Base-by-base conservation (phyloP, 2,797 vertebrate species). In the Dicrostonyx torquatus region DNA sequence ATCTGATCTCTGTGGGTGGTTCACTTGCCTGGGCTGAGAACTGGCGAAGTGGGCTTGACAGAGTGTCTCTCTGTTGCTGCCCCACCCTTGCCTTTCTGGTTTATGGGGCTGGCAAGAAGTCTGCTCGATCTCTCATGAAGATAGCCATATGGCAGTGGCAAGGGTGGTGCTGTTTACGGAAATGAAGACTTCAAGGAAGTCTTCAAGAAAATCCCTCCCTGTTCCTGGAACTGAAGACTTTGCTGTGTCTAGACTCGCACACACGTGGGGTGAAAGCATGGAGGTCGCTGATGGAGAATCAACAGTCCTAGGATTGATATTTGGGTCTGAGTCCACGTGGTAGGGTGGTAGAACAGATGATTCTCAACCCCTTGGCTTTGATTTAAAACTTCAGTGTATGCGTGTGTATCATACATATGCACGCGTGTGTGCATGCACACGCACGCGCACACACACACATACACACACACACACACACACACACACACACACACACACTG, bases 1-100 rank as follows among this genome's bases (percentile, higher is more conserved):
- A 77, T 80, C 89, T 94, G 82, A 95, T 94, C 93, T 96, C 92
- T 80, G 62, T 26, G 48, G 15, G 48, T 96, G 96, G 96, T 89
- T 97, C 96, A 96, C 12, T 13, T 26, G 18, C 90, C 89, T 76
- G 70, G 75, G 14, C 55, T 76, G 78, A 43, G 88, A 90, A 83
- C 17, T 50, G 85, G 31, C 43, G 53, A 91, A 93, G 93, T 43
- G 79, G 24, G 53, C 29, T 73, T 43, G 87, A 95, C 94, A 96
- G 94, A 96, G 53, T 72, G 60, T 90, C 96, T 85, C 80, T 62
- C 62, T 43, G 85, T 80, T 3, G 75, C 31, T 29, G 48, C 87
- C 8, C 7, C 29, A 1, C 90, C 84, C 60, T 80, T 29, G 48
- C 37, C 66, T 94, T 94, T 72, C 48, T 73, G 73, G 70, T 79